These are phyloP conservation scores for Siphlonurus alternatus DNA, from an alignment of 2,888 invertebrate genomes.

Conservation along the genomic window DNA sequence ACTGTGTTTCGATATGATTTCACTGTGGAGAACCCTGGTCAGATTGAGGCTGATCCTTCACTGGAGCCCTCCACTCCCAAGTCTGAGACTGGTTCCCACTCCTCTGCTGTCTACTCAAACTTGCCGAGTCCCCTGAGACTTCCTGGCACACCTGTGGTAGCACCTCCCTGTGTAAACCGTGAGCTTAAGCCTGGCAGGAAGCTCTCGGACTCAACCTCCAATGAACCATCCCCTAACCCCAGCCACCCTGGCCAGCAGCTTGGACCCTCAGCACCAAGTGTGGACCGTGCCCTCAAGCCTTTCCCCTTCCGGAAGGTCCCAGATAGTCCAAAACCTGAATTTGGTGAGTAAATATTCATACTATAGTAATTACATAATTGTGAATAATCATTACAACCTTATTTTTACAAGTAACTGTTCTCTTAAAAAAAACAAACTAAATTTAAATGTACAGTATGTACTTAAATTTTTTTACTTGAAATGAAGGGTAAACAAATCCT, in stretches of 20 bases:
- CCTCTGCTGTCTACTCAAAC: conserved; percentile 37
- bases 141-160: neutral
- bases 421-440: too few species aligned
- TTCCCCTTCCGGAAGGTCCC: conserved; percentile 44
- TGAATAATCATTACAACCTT: too few species aligned
- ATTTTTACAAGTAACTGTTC: too few species aligned
- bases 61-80: conserved; percentile 12
- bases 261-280: conserved; percentile 61
- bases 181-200: conserved; percentile 9
- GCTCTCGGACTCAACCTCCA: conserved; percentile 7
- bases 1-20: conserved; percentile 41
- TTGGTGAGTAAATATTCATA: neutral
- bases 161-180: conserved; percentile 7
- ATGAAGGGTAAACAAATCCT: too few species aligned
- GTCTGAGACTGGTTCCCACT: conserved; percentile 13
- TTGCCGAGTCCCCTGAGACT: conserved; percentile 32
- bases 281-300: conserved; percentile 69
- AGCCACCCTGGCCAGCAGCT: conserved; percentile 16
- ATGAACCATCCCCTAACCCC: conserved; percentile 16
- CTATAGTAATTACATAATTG: neutral
- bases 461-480: too few species aligned
- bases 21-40: conserved; percentile 20
- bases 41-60: conserved; percentile 9
- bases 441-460: too few species aligned
- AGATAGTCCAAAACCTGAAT: conserved; percentile 19